Base-by-base conservation (phyloP, 2,113 vertebrate species). In the Macquaria ambigua region DNA sequence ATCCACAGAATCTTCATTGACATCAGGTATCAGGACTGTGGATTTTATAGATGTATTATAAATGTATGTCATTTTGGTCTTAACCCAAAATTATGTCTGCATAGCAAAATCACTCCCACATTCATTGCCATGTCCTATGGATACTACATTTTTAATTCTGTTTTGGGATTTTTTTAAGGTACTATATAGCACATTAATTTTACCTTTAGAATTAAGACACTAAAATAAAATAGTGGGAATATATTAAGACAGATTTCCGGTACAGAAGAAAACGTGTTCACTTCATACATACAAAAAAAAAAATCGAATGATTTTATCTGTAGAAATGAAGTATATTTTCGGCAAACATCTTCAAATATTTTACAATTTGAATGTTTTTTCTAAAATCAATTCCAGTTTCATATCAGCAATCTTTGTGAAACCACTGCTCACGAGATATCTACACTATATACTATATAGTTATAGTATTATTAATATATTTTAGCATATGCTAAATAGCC, bases 1-100 rank as follows among this genome's bases (percentile, higher is more conserved):
- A 93, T 99, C 98, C 94, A 99, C 93, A 5, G 98, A 99, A 74
- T 97, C 96, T 91, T 98, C 97, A 88, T 96, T 96, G 84, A 84
- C 92, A 86, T 56, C 79, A 52, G 69, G 41, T 5, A 61, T 68
- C 18, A 77, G 46, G 20, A 67, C 93, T 93, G 90, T 69, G 41
- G 59, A 82, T 5, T 64, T 16, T 5, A 52, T 9, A 83, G 1
- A 74, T 7, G n/a, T 39, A 11, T 77, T 46, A 20, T 39, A 46
- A 68, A 52, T 16, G 20, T 23, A 46, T 4, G 6, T 61, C 0
- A n/a, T 53, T 23, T 16, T 23, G 14, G 21, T 74, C 61, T 37
- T 46, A 12, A 78, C 9, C 1, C 11, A 34, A 83, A 73, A 21
- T 4, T 11, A 55, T 43, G 52, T n/a, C 23, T 53, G 23, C 9